Evolutionary conservation across 2,888 invertebrate species (phyloP), one percentile per base, ranked within the genome.

Genomic region (Phorcus lineatus): DNA sequence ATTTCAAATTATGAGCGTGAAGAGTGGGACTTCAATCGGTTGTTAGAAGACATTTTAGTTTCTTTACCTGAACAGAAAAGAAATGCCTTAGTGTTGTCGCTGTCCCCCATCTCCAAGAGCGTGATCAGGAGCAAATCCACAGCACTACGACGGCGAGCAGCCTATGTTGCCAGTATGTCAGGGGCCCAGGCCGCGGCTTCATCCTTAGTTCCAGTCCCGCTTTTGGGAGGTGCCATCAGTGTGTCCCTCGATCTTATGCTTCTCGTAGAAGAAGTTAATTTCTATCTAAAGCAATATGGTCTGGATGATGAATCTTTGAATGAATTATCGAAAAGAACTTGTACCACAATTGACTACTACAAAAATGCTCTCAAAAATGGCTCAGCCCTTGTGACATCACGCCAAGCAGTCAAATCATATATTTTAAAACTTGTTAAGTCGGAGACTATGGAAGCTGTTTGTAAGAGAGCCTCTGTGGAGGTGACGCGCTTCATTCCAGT

Each of bases 301-400:
- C 66, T 80, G 1, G 76, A 80, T 17, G 76, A 76, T 19, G 80
- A 80, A 24, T 76, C 75, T n/a, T 55, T 80, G 19, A 47, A 77
- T 22, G 55, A 52, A 52, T 52, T 74, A 11, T 47, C 74, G 11
- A 19, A 40, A n/a, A 40, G 74, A 16, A 74, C 74, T 16, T 22
- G 52, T 52, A 74, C 53, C 17, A 74, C 22, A 4, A 22, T 53
- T 11, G 74, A 74, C 53, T 74, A 74, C 24, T 74, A 74, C 74
- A 22, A 6, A 53, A 19, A 74, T 24, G 40, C 74, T 16, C 74
- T 74, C 9, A 52, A 74, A 52, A 6, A 11, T 19, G 74, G 47
- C 3, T 74, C 74, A 0, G n/a, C 52, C 7, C n/a, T 74, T 17
- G 28, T 74, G 24, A 19, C 52, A 7, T 52, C 24, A n/a, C 40